Conservation (phyloP, 2,888 invertebrate species). For the Pseudoips prasinana region DNA sequence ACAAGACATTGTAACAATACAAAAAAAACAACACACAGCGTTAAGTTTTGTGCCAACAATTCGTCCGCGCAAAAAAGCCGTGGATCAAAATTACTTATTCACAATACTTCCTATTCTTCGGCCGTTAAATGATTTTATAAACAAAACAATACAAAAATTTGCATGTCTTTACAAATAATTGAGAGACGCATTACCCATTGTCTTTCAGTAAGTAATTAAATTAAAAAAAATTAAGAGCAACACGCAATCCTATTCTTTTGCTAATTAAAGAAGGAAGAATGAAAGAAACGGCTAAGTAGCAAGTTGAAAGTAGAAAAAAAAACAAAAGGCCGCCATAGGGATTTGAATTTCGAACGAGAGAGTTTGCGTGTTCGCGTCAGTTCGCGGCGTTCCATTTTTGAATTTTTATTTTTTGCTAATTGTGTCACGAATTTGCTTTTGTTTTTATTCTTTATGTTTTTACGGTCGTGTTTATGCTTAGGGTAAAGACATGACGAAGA, state of each 20-base stretch:
- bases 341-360: slow-evolving; percentile 67
- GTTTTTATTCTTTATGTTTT: slow-evolving; percentile 33
- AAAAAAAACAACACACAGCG: slow-evolving; percentile 10
- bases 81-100: slow-evolving; percentile 32
- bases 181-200: slow-evolving; percentile 71
- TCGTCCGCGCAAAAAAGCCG: slow-evolving; percentile 4
- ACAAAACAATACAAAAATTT: slow-evolving; percentile 53
- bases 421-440: slow-evolving; percentile 37
- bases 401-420: slow-evolving; percentile 49
- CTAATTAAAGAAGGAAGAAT: slow-evolving; percentile 78
- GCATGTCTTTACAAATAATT: slow-evolving; percentile 67
- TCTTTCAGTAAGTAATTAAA: slow-evolving; percentile 72
- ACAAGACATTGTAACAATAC: not conserved
- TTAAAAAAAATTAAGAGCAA: slow-evolving; percentile 73
- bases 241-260: slow-evolving; percentile 76
- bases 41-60: slow-evolving; percentile 3
- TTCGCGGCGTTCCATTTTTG: slow-evolving; percentile 62
- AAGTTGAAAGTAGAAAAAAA: slow-evolving; percentile 71
- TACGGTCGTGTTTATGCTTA: slow-evolving; percentile 22
- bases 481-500: slow-evolving; percentile 16
- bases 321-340: slow-evolving; percentile 57
- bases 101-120: slow-evolving; percentile 32
- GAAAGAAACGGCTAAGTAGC: slow-evolving; percentile 75
- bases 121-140: slow-evolving; percentile 27
- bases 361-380: slow-evolving; percentile 70